A percentile compares a stretch with the other conserved stretches of the same genome.
These are phyloP conservation scores for Lepilemur septentrionalis DNA, from an alignment of 2,797 vertebrate genomes.

Conservation along the genomic window DNA sequence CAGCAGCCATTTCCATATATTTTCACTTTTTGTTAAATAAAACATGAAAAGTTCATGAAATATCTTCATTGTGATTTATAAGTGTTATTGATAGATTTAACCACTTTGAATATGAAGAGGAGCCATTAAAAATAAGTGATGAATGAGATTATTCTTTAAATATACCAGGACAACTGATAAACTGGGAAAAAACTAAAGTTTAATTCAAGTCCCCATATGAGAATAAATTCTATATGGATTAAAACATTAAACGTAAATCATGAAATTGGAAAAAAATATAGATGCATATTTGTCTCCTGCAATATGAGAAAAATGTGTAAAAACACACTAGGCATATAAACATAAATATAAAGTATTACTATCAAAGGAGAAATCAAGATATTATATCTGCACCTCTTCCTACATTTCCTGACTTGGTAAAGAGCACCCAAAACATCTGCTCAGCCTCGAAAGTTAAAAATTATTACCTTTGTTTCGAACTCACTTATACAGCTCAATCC, in stretches of 20 bases:
- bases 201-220: background rate
- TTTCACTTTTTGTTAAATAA: background rate
- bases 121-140: background rate
- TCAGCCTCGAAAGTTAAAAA: background rate
- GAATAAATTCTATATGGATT: constrained; percentile 15
- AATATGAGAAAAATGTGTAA: background rate
- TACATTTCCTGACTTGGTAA: background rate
- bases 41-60: constrained; percentile 25
- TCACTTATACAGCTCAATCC: background rate
- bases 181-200: background rate
- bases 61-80: constrained; percentile 2
- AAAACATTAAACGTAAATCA: constrained; percentile 9
- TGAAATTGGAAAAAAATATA: background rate
- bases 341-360: background rate
- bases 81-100: background rate
- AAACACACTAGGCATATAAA: background rate
- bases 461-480: background rate
- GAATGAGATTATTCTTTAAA: background rate
- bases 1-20: constrained; percentile 4
- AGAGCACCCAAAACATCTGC: background rate
- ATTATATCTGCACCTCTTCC: background rate
- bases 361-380: background rate
- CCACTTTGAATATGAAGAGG: background rate
- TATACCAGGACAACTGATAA: background rate
- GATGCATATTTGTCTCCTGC: background rate